A percentile compares a stretch with the other conserved stretches of the same genome.
Evolutionary conservation across 2,797 vertebrate species (phyloP).

Genomic region (Gymnocypris eckloni): DNA sequence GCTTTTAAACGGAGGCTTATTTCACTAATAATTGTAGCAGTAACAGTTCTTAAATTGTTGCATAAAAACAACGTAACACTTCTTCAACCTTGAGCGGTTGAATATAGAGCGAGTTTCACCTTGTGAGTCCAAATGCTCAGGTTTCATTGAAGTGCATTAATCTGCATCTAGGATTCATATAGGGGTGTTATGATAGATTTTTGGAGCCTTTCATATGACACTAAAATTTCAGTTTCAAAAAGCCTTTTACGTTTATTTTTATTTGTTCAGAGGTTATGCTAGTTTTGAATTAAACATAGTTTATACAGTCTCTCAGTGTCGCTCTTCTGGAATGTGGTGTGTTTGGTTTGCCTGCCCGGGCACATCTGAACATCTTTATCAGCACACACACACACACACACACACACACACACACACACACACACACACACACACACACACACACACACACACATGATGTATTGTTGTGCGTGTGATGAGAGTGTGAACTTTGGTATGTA

Average conservation of each 20-base stretch:
- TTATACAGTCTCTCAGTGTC: conserved; percentile 9
- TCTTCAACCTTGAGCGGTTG: not conserved
- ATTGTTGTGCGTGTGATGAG: conserved; percentile 7
- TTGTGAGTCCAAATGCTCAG: not conserved
- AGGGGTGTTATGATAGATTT: not conserved
- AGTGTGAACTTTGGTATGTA: no score
- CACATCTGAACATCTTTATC: conserved; percentile 42
- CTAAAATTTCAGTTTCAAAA: not conserved
- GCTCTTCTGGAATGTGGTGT: conserved; percentile 27
- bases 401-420: not conserved
- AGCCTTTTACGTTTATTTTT: not conserved
- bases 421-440: not conserved
- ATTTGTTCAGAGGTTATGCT: no score
- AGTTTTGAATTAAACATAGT: not conserved
- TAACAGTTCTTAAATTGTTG: not conserved
- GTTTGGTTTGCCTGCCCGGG: conserved; percentile 52
- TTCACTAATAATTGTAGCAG: not conserved
- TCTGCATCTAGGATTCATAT: not conserved
- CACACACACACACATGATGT: not conserved
- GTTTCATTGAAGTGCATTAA: no score
- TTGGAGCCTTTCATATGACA: not conserved
- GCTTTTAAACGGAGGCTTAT: not conserved
- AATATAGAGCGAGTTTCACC: not conserved
- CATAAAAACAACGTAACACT: not conserved
- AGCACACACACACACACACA: not conserved